phyloP scores from a whole-genome alignment of 1,140 invertebrate species.

The Ganaspis sp. region DNA sequence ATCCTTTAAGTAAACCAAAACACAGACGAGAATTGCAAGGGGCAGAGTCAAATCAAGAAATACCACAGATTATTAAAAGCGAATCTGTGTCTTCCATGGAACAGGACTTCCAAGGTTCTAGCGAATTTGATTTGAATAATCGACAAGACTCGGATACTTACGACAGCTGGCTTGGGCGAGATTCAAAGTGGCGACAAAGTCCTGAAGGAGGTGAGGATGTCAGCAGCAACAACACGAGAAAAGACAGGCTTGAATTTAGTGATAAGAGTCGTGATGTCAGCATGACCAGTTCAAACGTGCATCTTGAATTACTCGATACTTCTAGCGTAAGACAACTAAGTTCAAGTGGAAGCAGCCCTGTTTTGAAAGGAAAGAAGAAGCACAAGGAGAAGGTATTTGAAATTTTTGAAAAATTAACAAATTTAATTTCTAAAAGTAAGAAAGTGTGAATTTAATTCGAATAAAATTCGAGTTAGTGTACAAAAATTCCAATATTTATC shows the following conservation, averaged over 20 bases:
- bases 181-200: conserved; percentile 79
- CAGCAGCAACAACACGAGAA: conserved; percentile 70
- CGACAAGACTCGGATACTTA: conserved; percentile 77
- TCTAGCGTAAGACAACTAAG: conserved; percentile 73
- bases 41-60: conserved; percentile 55
- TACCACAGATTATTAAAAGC: conserved; percentile 59
- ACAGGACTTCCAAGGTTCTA: conserved; percentile 65
- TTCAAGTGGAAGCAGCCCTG: conserved; percentile 73
- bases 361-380: conserved; percentile 77
- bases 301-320: conserved; percentile 76
- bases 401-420: not conserved
- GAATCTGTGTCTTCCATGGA: conserved; percentile 72
- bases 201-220: conserved; percentile 81
- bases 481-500: too few species aligned
- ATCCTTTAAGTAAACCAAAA: conserved; percentile 73
- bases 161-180: conserved; percentile 77
- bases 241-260: conserved; percentile 76
- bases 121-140: conserved; percentile 71
- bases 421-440: too few species aligned
- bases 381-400: conserved; percentile 77
- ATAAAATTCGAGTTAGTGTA: too few species aligned
- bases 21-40: conserved; percentile 61
- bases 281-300: conserved; percentile 78
- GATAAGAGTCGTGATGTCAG: conserved; percentile 77
- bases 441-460: too few species aligned